Conservation (phyloP, 2,113 vertebrate species). For the Lepus europaeus region DNA sequence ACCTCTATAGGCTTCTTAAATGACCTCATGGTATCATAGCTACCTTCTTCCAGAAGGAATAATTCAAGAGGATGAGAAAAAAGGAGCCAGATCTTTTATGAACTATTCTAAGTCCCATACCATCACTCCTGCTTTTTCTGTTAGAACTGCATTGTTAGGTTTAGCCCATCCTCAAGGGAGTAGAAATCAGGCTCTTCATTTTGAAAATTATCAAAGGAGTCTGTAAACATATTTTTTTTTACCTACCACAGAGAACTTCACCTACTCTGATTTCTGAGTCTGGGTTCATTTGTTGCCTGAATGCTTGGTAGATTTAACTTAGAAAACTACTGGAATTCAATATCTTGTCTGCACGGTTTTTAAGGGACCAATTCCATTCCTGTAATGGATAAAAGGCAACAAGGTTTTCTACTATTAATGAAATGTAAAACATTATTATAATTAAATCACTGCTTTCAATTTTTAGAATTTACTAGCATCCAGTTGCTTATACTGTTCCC, state of each 20-base stretch:
- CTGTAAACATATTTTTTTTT: background rate
- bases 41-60: background rate
- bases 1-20: background rate
- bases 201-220: background rate
- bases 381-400: background rate
- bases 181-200: background rate
- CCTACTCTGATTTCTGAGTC: constrained; percentile 21
- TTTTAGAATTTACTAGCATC: background rate
- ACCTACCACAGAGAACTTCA: background rate
- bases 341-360: constrained; percentile 18
- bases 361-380: constrained; percentile 2
- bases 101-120: background rate
- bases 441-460: background rate
- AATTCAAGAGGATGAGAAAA: background rate
- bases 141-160: background rate
- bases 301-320: background rate
- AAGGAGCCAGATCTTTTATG: background rate
- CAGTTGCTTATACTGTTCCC: background rate
- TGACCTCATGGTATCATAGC: background rate
- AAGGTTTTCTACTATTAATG: background rate
- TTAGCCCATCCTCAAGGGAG: background rate
- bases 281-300: background rate
- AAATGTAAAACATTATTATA: background rate
- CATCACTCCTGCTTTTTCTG: background rate
- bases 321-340: background rate